Conservation (phyloP, 2,888 invertebrate genomes). For the Cheilosia grossa region DNA sequence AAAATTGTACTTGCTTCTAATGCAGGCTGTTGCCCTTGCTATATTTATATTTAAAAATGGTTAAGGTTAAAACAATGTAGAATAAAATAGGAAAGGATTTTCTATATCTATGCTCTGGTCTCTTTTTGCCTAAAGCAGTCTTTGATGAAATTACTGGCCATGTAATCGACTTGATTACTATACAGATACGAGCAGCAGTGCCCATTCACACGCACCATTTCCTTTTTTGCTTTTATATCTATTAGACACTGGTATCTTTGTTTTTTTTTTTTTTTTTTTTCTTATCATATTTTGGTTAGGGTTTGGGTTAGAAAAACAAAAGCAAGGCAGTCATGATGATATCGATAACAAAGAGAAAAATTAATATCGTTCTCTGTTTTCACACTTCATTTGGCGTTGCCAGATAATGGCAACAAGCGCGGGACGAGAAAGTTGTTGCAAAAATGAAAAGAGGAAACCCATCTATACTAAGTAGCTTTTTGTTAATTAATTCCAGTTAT, state of each 20-base stretch:
- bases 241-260: slow-evolving; percentile 12
- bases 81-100: slow-evolving; percentile 37
- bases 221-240: slow-evolving; percentile 30
- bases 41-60: not conserved
- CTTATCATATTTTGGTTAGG: no score
- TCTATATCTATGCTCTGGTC: slow-evolving; percentile 23
- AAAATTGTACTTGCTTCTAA: slow-evolving; percentile 8
- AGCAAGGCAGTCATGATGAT: slow-evolving; percentile 1
- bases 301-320: slow-evolving; percentile 8
- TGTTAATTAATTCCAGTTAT: slow-evolving; percentile 40
- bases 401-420: not conserved
- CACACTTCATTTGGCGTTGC: slow-evolving; percentile 57
- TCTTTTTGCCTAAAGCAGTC: slow-evolving; percentile 28
- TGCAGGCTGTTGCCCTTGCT: slow-evolving; percentile 1
- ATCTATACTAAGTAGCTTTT: slow-evolving; percentile 3
- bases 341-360: slow-evolving; percentile 51
- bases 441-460: not conserved
- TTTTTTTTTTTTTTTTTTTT: slow-evolving; percentile 6
- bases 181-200: slow-evolving; percentile 31
- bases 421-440: slow-evolving; percentile 32
- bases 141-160: slow-evolving; percentile 52
- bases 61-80: not conserved
- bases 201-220: slow-evolving; percentile 68
- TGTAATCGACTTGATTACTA: slow-evolving; percentile 53
- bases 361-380: slow-evolving; percentile 46